These are phyloP conservation scores for Mustela nigripes DNA, from an alignment of 2,113 vertebrate species.

Conservation along the genomic window DNA sequence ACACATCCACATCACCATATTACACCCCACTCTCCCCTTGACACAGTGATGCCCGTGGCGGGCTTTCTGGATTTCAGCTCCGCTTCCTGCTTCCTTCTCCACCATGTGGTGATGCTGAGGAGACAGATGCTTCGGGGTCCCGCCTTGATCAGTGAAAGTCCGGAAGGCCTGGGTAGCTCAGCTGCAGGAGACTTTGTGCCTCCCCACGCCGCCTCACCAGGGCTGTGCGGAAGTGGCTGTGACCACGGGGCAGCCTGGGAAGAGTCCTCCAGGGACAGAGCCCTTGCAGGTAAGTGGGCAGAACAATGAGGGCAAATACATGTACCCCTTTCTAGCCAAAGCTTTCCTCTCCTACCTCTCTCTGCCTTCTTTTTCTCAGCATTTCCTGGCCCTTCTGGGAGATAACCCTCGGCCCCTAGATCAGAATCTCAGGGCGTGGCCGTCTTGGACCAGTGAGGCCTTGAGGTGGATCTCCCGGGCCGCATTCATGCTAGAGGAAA, in stretches of 20 bases:
- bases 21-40: background rate
- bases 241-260: background rate
- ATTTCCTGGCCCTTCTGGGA: background rate
- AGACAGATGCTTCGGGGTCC: background rate
- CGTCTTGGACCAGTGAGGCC: background rate
- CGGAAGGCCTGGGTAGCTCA: background rate
- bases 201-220: rapidly evolving
- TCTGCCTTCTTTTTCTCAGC: background rate
- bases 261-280: background rate
- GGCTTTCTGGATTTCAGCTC: background rate
- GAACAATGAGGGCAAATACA: background rate
- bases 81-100: too few relatives aligned
- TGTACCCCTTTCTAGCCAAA: rapidly evolving
- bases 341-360: background rate
- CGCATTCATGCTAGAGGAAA: background rate
- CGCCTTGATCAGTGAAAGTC: background rate
- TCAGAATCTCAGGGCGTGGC: background rate
- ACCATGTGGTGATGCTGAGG: background rate
- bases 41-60: background rate
- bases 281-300: background rate
- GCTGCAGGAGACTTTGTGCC: too few relatives aligned
- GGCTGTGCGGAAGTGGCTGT: background rate
- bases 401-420: rapidly evolving
- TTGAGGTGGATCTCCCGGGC: background rate
- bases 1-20: background rate